Evolutionary conservation across 2,888 invertebrate genomes (phyloP), one percentile per base, ranked within the genome.

Genomic region (Leucozona laternaria): DNA sequence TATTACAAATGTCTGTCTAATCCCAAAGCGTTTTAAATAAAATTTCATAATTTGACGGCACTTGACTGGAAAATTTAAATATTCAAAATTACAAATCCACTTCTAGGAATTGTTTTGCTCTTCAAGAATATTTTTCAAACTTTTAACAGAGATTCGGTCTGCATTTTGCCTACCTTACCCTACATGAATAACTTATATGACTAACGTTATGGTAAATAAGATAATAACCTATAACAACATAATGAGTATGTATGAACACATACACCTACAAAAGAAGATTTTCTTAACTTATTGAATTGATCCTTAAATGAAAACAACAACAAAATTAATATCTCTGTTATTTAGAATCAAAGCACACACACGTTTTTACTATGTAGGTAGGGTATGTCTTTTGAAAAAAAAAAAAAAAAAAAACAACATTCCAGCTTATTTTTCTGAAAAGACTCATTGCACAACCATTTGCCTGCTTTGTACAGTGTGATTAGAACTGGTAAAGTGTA

Each of bases 121-220:
- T 37, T 37, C 1, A 37, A 10, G 0, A n/a, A 40, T 15, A 10
- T 13, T 15, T 4, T n/a, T 40, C 11, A n/a, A 6, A n/a, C 4
- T 10, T 1, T 15, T n/a, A 11, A 13, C 2, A 0, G 37, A 4
- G 11, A 31, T 28, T 57, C 17, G 25, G 7, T 55, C 7, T 31
- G 37, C 8, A 43, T 40, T 15, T 40, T 4, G 15, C 60, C 43
- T 6, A 28, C n/a, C 0, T n/a, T 17, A 7, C 43, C 43, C 7
- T 60, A 62, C 22, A 11, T 22, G 3, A 25, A 25, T 13, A n/a
- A 43, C 8, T 62, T 60, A 22, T 60, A 22, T 68, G 53, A 77
- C 37, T 72, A 72, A 79, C 79, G 20, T 60, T 60, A 25, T 25
- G 66, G 66, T 55, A 76, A 76, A 84, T 40, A 84, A 84, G 84